A percentile compares a stretch with the other conserved stretches of the same genome.
phyloP scores from a whole-genome alignment of 2,113 vertebrate genomes.

The Gallinago paraguaiae region DNA sequence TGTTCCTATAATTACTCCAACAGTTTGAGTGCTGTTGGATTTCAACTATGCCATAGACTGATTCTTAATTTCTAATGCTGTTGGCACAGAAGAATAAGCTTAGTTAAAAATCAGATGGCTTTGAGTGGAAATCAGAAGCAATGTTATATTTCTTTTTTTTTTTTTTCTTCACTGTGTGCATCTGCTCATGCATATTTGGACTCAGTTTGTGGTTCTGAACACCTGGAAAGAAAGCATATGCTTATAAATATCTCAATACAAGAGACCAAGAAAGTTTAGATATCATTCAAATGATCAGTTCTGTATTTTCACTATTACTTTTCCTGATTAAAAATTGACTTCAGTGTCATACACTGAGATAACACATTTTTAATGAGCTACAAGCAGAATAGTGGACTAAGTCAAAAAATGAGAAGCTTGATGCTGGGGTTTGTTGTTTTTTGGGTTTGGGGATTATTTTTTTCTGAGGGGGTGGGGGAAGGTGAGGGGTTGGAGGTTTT shows the following conservation, averaged over 20 bases:
- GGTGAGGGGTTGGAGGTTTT: neutral
- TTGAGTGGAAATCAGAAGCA: neutral
- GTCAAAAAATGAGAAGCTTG: neutral
- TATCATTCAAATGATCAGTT: neutral
- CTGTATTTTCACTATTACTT: neutral
- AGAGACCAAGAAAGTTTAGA: neutral
- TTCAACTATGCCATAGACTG: neutral
- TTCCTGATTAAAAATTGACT: neutral
- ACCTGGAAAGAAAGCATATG: neutral
- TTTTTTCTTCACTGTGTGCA: neutral
- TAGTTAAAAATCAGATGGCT: neutral
- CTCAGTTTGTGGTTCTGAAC: neutral
- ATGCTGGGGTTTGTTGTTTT: neutral
- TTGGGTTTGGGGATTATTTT: neutral
- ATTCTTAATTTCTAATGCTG: neutral
- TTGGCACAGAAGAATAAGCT: neutral
- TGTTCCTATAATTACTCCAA: neutral
- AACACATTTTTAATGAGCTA: neutral
- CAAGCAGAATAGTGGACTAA: neutral
- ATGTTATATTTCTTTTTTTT: neutral
- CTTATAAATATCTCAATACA: neutral
- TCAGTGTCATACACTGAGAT: neutral
- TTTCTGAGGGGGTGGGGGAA: neutral
- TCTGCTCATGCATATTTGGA: neutral
- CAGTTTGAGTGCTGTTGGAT: neutral